Percentiles rank a stretch among this genome's conserved stretches.
Evolutionary conservation across 1,140 invertebrate species (phyloP).

Genomic region (Dendrolimus kikuchii): DNA sequence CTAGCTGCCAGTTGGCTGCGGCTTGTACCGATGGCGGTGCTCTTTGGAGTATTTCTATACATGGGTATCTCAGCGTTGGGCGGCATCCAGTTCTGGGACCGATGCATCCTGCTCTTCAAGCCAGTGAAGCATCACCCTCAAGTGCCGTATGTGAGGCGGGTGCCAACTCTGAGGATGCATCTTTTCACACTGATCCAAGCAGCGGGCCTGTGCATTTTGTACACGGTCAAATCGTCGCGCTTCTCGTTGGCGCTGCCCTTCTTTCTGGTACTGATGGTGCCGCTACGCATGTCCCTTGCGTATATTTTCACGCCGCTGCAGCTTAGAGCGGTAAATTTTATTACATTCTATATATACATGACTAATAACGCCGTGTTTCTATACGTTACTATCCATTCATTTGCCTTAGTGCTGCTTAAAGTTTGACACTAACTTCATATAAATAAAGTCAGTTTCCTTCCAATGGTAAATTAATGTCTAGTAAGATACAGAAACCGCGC

Average conservation of each 20-base stretch:
- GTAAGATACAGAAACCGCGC: too few species aligned
- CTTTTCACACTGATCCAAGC: slow-evolving; percentile 91
- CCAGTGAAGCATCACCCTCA: slow-evolving; percentile 95
- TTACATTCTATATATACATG: background rate
- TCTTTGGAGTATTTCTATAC: slow-evolving; percentile 97
- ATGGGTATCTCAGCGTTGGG: slow-evolving; percentile 95
- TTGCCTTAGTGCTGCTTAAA: too few species aligned
- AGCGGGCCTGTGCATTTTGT: slow-evolving; percentile 82
- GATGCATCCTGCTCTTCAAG: slow-evolving; percentile 90
- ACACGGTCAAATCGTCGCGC: slow-evolving; percentile 90
- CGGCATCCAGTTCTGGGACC: slow-evolving; percentile 93
- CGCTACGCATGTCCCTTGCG: slow-evolving; percentile 82
- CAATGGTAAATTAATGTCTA: too few species aligned
- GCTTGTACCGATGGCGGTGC: slow-evolving; percentile 91
- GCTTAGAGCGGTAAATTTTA: slow-evolving; percentile 81
- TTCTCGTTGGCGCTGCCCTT: slow-evolving; percentile 93
- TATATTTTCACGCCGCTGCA: slow-evolving; percentile 86
- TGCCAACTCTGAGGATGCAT: slow-evolving; percentile 94
- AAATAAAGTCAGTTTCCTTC: too few species aligned
- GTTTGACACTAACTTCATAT: too few species aligned
- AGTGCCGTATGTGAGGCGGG: slow-evolving; percentile 83
- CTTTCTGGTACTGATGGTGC: slow-evolving; percentile 92
- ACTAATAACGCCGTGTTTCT: background rate
- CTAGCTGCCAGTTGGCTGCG: slow-evolving; percentile 85
- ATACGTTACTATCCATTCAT: too few species aligned